Evolutionary conservation across 2,113 vertebrate genomes (phyloP), one percentile per base, ranked within the genome.

Genomic region (Sorex araneus): DNA sequence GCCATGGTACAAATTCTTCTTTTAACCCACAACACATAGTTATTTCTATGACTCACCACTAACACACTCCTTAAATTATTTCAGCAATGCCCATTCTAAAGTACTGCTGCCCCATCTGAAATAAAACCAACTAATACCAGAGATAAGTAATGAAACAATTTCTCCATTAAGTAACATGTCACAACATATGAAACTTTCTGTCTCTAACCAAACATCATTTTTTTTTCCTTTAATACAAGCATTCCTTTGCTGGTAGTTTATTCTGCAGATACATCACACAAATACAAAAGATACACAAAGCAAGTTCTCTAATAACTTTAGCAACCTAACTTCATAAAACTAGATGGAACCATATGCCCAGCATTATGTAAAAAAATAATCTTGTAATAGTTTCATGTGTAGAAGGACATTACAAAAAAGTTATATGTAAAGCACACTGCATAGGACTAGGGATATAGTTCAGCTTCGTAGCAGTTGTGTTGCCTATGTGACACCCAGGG

Each of bases 11-110:
- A 96, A 79, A 32, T 75, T 84, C 32, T 75, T 32, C 66, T 93
- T 85, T 32, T 79, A 83, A 87, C 84, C 16, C 84, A 69, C 47
- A 92, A 90, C n/a, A 81, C 36, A 47, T 19, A 54, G 54, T 77
- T 90, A 81, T 36, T 88, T 81, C 64, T 94, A 77, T 82, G 90
- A 93, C 70, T 91, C 75, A 94, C 90, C 87, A 89, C 66, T 93
- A 85, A 87, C 86, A 96, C 66, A 69, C 16, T 19, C n/a, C 66
- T 30, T 63, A 74, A 75, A n/a, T 57, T 84, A 92, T 63, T 80
- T 92, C 43, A 87, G 43, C 43, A 87, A 73, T 70, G 75, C 28
- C 9, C 77, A 47, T 36, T 94, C 85, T 90, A n/a, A 78, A 83
- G 21, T 40, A 79, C 57, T 71, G 34, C 70, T 84, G 81, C 15